Conservation (phyloP, 2,113 vertebrate species). For the Cyprinodon tularosa region DNA sequence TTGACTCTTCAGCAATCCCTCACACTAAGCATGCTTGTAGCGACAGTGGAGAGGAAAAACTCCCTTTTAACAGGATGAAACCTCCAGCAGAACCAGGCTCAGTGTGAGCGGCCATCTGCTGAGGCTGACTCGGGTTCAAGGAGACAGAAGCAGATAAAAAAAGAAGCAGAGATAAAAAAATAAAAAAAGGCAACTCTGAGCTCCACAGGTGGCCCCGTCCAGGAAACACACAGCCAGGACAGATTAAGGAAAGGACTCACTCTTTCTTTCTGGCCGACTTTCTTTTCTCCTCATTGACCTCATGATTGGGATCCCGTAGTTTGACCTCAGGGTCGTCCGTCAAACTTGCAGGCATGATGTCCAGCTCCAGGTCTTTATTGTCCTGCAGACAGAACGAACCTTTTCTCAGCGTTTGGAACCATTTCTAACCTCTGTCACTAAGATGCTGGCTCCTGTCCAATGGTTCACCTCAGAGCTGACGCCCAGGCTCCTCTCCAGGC, state of each 20-base stretch:
- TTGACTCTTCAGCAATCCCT: too few species aligned
- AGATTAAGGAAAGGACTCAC: constrained; percentile 77
- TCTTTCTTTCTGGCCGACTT: constrained; percentile 98
- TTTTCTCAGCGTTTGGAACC: neutral
- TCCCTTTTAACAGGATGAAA: too few species aligned
- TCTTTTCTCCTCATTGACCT: constrained; percentile 96
- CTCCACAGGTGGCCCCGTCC: too few species aligned
- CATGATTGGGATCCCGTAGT: constrained; percentile 92
- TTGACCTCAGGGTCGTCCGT: constrained; percentile 91
- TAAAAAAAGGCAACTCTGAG: too few species aligned
- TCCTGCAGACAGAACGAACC: constrained; percentile 76
- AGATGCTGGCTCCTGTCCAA: neutral
- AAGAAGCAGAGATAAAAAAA: too few species aligned
- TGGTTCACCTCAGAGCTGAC: constrained; percentile 88
- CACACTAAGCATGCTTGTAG: too few species aligned
- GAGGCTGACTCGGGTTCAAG: too few species aligned
- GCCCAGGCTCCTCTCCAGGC: constrained; percentile 91
- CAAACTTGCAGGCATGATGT: constrained; percentile 96
- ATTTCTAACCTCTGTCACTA: neutral
- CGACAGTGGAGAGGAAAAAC: too few species aligned
- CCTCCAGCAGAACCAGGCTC: too few species aligned
- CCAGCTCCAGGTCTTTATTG: constrained; percentile 94
- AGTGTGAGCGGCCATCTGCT: too few species aligned
- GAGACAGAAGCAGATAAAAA: too few species aligned
- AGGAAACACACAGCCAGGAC: too few species aligned